Conservation (phyloP, 2,797 vertebrate genomes). For the Protonibea diacanthus region DNA sequence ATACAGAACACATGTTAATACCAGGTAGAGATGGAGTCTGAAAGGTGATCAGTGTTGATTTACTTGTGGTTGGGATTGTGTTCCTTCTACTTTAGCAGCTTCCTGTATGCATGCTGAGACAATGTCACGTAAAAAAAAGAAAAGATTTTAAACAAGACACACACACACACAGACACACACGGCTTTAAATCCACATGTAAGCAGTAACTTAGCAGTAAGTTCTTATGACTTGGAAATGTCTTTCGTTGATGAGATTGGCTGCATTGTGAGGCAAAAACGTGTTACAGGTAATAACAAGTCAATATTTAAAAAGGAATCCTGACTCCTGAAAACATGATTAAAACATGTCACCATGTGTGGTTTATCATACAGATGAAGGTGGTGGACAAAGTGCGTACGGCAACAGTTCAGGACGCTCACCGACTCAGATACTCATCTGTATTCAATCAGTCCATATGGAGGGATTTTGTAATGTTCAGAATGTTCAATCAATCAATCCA, state of each 20-base stretch:
- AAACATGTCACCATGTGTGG: constrained; percentile 20
- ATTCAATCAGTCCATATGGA: constrained; percentile 2
- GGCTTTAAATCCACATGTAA: constrained; percentile 12
- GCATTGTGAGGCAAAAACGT: constrained; percentile 37
- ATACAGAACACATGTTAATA: constrained; percentile 4
- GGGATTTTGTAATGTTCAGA: constrained; percentile 3
- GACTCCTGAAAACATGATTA: constrained; percentile 13
- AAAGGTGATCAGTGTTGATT: constrained; percentile 17
- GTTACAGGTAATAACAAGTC: constrained; percentile 11
- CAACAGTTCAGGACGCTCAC: neutral
- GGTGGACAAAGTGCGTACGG: neutral
- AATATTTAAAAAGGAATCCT: constrained; percentile 27
- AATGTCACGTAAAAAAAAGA: neutral
- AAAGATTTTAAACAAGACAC: constrained; percentile 1
- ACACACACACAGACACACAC: neutral
- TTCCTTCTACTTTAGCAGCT: constrained; percentile 33
- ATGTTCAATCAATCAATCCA: neutral
- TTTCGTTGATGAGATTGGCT: constrained; percentile 12
- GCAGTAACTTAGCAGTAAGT: constrained; percentile 8
- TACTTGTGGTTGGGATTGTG: neutral
- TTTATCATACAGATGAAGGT: constrained; percentile 17
- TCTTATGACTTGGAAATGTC: neutral
- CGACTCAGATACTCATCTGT: neutral
- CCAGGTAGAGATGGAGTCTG: neutral
- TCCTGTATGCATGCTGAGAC: constrained; percentile 14